Conservation (phyloP, 2,797 vertebrate species). For the Myotis findleyi region DNA sequence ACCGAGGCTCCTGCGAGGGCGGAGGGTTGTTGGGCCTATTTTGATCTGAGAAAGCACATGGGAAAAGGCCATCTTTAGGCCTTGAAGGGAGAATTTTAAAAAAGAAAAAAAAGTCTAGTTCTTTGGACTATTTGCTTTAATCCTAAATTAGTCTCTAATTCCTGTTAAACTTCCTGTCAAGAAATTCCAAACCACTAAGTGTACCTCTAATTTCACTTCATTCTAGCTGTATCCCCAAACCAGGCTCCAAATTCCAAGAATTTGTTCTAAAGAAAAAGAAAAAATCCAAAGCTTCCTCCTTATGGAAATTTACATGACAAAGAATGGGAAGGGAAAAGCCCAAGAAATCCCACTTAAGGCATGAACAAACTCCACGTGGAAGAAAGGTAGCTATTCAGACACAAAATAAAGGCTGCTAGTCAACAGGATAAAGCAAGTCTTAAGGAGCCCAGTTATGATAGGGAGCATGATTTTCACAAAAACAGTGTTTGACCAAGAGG, state of each 20-base stretch:
- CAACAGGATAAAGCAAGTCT: neutral
- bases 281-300: neutral
- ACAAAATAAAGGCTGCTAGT: constrained; percentile 1
- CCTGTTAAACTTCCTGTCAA: constrained; percentile 38
- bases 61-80: constrained; percentile 26
- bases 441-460: neutral
- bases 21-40: neutral
- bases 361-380: constrained; percentile 64
- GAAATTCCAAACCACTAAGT: constrained; percentile 50
- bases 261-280: neutral
- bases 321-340: constrained; percentile 57
- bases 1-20: neutral
- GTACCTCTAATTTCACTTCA: neutral
- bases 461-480: constrained; percentile 27
- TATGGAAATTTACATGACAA: constrained; percentile 80
- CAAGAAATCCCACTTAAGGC: constrained; percentile 67
- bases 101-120: neutral
- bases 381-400: neutral
- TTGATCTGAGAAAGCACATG: constrained; percentile 38
- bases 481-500: neutral
- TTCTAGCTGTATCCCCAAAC: constrained; percentile 41
- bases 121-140: constrained; percentile 25
- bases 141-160: constrained; percentile 54
- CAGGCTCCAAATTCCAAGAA: constrained; percentile 48
- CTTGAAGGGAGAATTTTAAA: neutral